Percentiles rank a stretch among this genome's conserved stretches.
Conservation (phyloP, 2,113 vertebrate species). For the Collichthys lucidus region DNA sequence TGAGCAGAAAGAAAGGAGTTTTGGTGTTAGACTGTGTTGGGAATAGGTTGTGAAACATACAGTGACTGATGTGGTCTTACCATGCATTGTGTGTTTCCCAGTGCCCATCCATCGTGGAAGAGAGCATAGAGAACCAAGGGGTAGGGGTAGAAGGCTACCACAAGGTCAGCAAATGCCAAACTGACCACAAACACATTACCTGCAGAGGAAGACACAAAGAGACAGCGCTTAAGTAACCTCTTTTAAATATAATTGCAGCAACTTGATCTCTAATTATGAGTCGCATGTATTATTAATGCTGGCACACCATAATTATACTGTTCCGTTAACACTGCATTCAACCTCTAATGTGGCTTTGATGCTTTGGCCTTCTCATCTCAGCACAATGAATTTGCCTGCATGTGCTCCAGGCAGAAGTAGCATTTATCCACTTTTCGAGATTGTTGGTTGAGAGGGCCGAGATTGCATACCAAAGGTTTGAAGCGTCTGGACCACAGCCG, state of each 20-base stretch:
- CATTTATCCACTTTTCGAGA: slow-evolving; percentile 10
- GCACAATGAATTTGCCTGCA: not conserved
- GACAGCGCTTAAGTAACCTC: not conserved
- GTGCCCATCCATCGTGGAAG: slow-evolving; percentile 90
- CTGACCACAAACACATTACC: slow-evolving; percentile 95
- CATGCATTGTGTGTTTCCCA: slow-evolving; percentile 91
- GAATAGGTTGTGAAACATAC: not conserved
- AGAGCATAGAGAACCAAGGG: slow-evolving; percentile 91
- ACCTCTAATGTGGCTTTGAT: slow-evolving; percentile 3
- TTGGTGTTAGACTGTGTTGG: slow-evolving; percentile 11
- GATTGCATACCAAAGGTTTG: slow-evolving; percentile 52
- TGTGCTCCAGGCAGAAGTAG: not conserved
- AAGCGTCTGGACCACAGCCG: slow-evolving; percentile 31
- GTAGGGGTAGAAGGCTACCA: slow-evolving; percentile 93
- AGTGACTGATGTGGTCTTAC: slow-evolving; percentile 58
- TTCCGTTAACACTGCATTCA: slow-evolving; percentile 19
- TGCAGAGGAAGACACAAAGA: slow-evolving; percentile 71
- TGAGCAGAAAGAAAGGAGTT: slow-evolving; percentile 31
- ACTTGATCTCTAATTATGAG: not conserved
- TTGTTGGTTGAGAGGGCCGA: slow-evolving; percentile 25
- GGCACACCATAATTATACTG: not conserved
- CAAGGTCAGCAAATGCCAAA: slow-evolving; percentile 91
- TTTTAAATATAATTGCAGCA: slow-evolving; percentile 5
- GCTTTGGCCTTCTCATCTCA: slow-evolving; percentile 24
- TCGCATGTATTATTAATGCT: not conserved